phyloP scores from a whole-genome alignment of 2,888 invertebrate genomes.

The Drosophila leonis region DNA sequence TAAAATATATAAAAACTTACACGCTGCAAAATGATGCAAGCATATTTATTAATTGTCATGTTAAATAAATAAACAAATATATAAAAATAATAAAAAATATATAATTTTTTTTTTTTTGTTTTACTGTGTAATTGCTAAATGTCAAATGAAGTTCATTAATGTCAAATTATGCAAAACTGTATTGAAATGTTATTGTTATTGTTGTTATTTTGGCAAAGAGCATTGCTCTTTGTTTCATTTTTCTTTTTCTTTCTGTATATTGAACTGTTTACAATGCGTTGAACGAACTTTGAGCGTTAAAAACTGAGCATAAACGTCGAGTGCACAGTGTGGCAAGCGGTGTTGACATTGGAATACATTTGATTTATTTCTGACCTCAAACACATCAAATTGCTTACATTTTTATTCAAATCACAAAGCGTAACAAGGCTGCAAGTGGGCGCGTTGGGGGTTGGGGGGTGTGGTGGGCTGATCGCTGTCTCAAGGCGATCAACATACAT shows the following conservation, averaged over 20 bases:
- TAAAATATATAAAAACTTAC: slow-evolving; percentile 72
- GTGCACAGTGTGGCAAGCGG: slow-evolving; percentile 38
- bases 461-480: slow-evolving; percentile 17
- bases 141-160: slow-evolving; percentile 35
- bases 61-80: slow-evolving; percentile 36
- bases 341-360: slow-evolving; percentile 61
- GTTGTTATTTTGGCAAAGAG: slow-evolving; percentile 30
- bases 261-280: slow-evolving; percentile 61
- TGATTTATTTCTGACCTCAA: slow-evolving; percentile 49
- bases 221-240: slow-evolving; percentile 41
- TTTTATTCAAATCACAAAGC: slow-evolving; percentile 64
- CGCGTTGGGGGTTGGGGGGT: slow-evolving; percentile 7
- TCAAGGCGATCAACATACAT: slow-evolving; percentile 65
- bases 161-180: slow-evolving; percentile 21
- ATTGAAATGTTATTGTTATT: slow-evolving; percentile 34
- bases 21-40: slow-evolving; percentile 63
- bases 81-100: slow-evolving; percentile 2
- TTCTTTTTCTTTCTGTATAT: neutral
- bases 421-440: slow-evolving; percentile 42
- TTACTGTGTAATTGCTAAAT: slow-evolving; percentile 36
- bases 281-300: slow-evolving; percentile 62
- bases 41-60: slow-evolving; percentile 44
- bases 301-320: slow-evolving; percentile 4
- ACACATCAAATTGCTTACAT: slow-evolving; percentile 43
- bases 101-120: slow-evolving; percentile 1